A percentile compares a stretch with the other conserved stretches of the same genome.
These are phyloP conservation scores for Silurus aristotelis DNA, from an alignment of 2,797 vertebrate species.

Conservation along the genomic window DNA sequence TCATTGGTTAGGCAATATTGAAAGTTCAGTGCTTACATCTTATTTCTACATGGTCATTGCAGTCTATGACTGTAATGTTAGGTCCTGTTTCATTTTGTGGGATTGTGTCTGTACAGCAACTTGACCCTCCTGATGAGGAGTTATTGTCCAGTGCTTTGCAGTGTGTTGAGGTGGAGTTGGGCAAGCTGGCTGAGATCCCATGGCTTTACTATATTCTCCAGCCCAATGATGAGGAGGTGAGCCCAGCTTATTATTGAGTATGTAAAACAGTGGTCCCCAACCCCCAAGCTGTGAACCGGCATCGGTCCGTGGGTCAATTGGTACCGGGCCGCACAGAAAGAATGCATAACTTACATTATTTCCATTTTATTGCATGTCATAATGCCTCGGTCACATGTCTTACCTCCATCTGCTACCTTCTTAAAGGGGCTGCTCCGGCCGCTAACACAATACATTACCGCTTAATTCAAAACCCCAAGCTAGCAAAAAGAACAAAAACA, in stretches of 20 bases:
- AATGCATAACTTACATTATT: no score
- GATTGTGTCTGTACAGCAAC: slow-evolving; percentile 75
- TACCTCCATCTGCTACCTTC: no score
- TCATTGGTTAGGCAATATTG: slow-evolving; percentile 83
- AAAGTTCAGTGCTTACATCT: slow-evolving; percentile 4
- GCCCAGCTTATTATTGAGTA: slow-evolving; percentile 38
- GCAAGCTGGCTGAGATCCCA: slow-evolving; percentile 88
- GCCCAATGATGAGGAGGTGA: slow-evolving; percentile 94
- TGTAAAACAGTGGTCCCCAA: no score
- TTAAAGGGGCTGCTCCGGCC: no score
- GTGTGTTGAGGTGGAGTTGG: slow-evolving; percentile 85
- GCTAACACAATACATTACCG: no score
- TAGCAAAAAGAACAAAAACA: no score
- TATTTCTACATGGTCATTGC: slow-evolving; percentile 25
- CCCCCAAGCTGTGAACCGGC: no score
- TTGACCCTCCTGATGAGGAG: slow-evolving; percentile 94
- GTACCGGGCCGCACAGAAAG: no score
- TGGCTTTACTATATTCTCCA: slow-evolving; percentile 96
- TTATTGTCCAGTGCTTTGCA: slow-evolving; percentile 87
- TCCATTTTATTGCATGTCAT: no score
- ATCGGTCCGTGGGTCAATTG: no score
- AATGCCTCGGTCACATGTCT: no score
- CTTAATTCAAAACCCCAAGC: no score
- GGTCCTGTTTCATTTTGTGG: slow-evolving; percentile 21
- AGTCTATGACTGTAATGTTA: not conserved